phyloP scores from a whole-genome alignment of 2,888 invertebrate genomes.

The Nesidiocoris tenuis region DNA sequence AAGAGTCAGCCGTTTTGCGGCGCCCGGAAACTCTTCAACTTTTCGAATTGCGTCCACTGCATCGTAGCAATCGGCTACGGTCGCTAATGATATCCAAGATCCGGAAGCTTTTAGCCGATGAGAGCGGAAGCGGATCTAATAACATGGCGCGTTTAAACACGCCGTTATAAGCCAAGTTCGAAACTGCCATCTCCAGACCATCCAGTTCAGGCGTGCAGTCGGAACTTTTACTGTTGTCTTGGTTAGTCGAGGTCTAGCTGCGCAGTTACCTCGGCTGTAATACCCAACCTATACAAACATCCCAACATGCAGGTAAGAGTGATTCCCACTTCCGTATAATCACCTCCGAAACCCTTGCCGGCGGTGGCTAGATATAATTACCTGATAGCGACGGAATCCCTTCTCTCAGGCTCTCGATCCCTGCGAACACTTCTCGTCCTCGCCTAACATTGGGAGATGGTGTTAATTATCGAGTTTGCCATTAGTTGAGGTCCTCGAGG shows the following conservation, averaged over 20 bases:
- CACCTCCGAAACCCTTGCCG: not conserved
- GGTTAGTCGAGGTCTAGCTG: not conserved
- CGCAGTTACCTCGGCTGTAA: not conserved
- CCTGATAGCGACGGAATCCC: conserved; percentile 8
- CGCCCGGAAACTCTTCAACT: no score
- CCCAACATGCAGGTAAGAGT: not conserved
- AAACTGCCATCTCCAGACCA: not conserved
- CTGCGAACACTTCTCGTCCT: not conserved
- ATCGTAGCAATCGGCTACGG: no score
- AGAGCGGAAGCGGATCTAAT: conserved; percentile 16
- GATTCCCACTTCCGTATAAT: not conserved
- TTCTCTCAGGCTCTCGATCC: not conserved
- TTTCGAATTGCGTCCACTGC: no score
- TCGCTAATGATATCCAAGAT: no score
- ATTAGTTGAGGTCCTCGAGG: not conserved
- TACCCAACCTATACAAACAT: not conserved
- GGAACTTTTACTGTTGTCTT: not conserved
- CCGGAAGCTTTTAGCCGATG: conserved; percentile 14
- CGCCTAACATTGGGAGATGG: conserved; percentile 5
- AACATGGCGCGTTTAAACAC: not conserved
- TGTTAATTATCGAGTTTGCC: conserved; percentile 11
- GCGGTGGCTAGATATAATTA: conserved; percentile 16
- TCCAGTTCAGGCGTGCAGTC: not conserved
- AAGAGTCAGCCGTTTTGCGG: no score
- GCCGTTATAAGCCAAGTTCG: not conserved